Conservation (phyloP, 2,888 invertebrate species). For the Drosophila imparisetae region DNA sequence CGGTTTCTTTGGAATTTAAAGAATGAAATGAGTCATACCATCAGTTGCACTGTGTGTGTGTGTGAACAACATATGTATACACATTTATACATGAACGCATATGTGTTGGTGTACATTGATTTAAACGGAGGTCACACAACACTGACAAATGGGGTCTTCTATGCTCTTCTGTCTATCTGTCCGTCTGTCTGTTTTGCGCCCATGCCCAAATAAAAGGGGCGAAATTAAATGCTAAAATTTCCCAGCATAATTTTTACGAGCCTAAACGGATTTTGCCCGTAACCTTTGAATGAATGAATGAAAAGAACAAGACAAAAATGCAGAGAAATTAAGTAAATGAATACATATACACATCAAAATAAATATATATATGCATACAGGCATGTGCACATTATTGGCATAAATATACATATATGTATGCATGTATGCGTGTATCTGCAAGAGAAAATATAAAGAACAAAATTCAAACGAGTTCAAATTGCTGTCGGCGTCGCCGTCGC, state of each 20-base stretch:
- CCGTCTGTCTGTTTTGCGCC: neutral
- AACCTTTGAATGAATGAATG: conserved; percentile 51
- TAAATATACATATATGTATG: neutral
- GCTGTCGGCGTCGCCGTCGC: conserved; percentile 25
- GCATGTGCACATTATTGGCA: conserved; percentile 1
- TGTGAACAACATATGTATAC: neutral
- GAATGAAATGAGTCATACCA: conserved; percentile 65
- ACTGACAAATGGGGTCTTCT: neutral
- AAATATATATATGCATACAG: conserved; percentile 6
- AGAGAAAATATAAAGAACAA: conserved; percentile 51
- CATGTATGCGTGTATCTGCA: conserved; percentile 4
- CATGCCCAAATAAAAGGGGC: conserved; percentile 27
- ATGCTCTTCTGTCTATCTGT: neutral
- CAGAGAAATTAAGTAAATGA: neutral
- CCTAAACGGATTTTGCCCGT: conserved; percentile 36
- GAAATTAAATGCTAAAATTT: conserved; percentile 7
- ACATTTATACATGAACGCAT: conserved; percentile 11
- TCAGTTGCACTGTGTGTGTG: conserved; percentile 26
- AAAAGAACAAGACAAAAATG: conserved; percentile 21
- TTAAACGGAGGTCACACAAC: conserved; percentile 11
- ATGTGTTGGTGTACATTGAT: conserved; percentile 16
- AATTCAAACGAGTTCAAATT: conserved; percentile 71
- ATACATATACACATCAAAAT: neutral
- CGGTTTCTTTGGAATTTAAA: conserved; percentile 61
- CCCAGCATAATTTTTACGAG: conserved; percentile 15